Conservation (phyloP, 2,797 vertebrate species). For the Manis crassicaudata region DNA sequence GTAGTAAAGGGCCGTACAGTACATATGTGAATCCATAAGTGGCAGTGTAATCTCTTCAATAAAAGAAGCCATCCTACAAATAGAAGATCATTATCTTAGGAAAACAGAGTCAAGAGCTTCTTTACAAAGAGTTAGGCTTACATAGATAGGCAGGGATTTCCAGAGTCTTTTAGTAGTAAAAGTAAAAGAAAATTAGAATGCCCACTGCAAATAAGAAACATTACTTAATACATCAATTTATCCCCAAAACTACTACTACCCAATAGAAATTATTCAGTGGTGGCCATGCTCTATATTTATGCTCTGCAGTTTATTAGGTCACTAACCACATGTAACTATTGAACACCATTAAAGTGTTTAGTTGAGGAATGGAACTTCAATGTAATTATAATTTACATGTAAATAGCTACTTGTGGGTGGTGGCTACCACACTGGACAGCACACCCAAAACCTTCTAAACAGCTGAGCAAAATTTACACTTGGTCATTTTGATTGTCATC, state of each 20-base stretch:
- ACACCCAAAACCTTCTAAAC: neutral
- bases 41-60: neutral
- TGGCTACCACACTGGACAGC: neutral
- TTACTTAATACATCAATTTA: neutral
- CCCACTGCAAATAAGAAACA: neutral
- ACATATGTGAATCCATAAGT: neutral
- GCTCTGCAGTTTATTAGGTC: rapidly evolving
- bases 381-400: neutral
- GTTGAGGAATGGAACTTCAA: neutral
- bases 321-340: neutral
- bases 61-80: neutral
- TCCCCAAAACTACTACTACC: neutral
- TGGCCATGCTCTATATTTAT: neutral
- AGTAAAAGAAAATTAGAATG: neutral
- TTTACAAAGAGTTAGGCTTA: neutral
- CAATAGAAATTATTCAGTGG: neutral
- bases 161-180: neutral
- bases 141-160: neutral
- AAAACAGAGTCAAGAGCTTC: neutral
- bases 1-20: neutral
- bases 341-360: neutral
- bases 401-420: neutral
- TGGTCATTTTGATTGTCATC: neutral
- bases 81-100: neutral
- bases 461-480: neutral